Evolutionary conservation across 2,888 invertebrate genomes (phyloP).

Genomic region (Taphrorychus bicolor): DNA sequence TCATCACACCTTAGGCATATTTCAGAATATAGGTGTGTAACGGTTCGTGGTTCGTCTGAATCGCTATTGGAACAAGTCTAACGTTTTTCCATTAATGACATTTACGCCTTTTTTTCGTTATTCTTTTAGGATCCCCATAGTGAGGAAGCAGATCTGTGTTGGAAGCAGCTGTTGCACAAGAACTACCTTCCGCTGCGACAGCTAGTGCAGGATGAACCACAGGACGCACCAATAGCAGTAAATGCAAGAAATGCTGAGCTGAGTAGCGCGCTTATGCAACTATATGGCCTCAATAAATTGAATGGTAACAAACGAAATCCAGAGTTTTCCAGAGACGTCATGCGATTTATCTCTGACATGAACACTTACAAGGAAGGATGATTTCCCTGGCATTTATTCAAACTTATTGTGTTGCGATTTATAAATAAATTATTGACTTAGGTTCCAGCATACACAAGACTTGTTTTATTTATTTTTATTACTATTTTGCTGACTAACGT

Average conservation of each 20-base stretch:
- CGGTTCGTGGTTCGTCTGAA: no score
- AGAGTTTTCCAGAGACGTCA: constrained; percentile 27
- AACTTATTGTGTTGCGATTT: background rate
- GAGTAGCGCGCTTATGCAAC: constrained; percentile 39
- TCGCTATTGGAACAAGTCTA: no score
- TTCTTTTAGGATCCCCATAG: constrained; percentile 26
- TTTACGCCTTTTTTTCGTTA: no score
- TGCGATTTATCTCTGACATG: constrained; percentile 22
- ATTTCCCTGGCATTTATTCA: background rate
- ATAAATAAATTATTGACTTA: background rate
- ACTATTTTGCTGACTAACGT: background rate
- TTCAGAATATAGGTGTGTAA: no score
- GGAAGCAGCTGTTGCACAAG: constrained; percentile 17
- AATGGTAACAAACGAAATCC: constrained; percentile 34
- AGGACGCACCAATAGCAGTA: constrained; percentile 5
- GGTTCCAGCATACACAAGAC: background rate
- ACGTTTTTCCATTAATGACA: background rate
- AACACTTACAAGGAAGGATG: constrained; percentile 6
- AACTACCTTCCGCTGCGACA: constrained; percentile 6
- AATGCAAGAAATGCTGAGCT: constrained; percentile 36
- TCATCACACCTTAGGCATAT: no score
- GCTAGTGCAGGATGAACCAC: background rate
- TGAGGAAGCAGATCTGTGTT: constrained; percentile 24
- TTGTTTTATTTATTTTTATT: no score
- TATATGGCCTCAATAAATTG: constrained; percentile 27